Evolutionary conservation across 1,140 invertebrate genomes (phyloP).

Genomic region (Thrips palmi): DNA sequence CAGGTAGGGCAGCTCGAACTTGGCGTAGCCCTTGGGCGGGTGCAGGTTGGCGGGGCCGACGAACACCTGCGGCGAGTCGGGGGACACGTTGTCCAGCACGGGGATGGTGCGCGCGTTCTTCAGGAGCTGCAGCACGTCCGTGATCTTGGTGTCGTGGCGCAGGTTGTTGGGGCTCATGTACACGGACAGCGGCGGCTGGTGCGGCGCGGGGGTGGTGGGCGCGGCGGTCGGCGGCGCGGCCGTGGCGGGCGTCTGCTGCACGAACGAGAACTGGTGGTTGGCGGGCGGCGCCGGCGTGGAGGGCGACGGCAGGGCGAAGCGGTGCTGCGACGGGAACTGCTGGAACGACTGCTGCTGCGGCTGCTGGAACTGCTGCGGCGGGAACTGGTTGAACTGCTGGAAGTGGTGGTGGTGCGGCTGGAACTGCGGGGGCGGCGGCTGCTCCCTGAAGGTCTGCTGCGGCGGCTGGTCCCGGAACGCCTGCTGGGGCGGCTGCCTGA

Average conservation of each 20-base stretch:
- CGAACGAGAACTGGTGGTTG: background rate
- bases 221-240: background rate
- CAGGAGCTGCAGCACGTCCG: slow-evolving; percentile 45
- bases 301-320: background rate
- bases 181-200: slow-evolving; percentile 63
- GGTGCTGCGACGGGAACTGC: slow-evolving; percentile 20
- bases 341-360: slow-evolving; percentile 16
- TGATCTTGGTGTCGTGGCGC: slow-evolving; percentile 30
- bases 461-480: background rate
- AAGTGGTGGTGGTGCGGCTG: slow-evolving; percentile 10
- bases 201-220: slow-evolving; percentile 28
- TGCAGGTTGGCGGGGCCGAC: slow-evolving; percentile 55
- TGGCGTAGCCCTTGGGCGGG: slow-evolving; percentile 47
- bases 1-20: slow-evolving; percentile 65
- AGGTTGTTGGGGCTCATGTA: slow-evolving; percentile 38
- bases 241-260: background rate
- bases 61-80: slow-evolving; percentile 50
- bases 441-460: background rate
- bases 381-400: slow-evolving; percentile 8
- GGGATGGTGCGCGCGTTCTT: slow-evolving; percentile 51
- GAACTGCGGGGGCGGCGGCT: slow-evolving; percentile 12
- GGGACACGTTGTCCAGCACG: slow-evolving; percentile 49
- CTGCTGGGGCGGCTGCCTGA: slow-evolving; percentile 15
- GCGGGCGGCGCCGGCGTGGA: background rate
- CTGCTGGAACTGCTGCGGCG: slow-evolving; percentile 11